A percentile compares a stretch with the other conserved stretches of the same genome.
Evolutionary conservation across 2,797 vertebrate species (phyloP).

Genomic region (Bucorvus abyssinicus): DNA sequence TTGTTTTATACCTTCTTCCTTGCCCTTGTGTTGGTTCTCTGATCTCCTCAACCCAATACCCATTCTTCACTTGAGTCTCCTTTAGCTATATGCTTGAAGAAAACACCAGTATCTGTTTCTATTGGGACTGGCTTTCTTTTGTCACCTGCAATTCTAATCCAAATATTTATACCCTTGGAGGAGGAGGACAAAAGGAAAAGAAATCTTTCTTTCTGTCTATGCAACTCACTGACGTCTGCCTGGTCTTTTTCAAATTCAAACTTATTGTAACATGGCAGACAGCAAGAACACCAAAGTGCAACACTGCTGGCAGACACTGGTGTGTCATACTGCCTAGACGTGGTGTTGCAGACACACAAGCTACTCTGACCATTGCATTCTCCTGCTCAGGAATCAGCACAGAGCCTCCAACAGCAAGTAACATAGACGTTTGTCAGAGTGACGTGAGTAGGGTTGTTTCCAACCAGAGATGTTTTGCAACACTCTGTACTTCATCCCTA

Average conservation of each 20-base stretch:
- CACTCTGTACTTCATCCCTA: not conserved
- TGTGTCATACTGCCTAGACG: accelerated
- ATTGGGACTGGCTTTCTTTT: not conserved
- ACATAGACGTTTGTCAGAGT: no score
- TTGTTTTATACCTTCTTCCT: not conserved
- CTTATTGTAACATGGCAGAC: accelerated
- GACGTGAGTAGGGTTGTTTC: not conserved
- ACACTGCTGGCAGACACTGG: accelerated
- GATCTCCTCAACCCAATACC: not conserved
- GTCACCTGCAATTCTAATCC: not conserved
- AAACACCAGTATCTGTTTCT: accelerated
- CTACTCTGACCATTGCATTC: not conserved
- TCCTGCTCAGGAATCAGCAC: not conserved
- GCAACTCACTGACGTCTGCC: not conserved
- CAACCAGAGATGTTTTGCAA: not conserved
- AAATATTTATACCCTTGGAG: not conserved
- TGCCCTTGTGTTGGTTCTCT: not conserved
- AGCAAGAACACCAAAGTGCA: accelerated
- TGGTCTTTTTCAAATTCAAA: not conserved
- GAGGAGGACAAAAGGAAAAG: not conserved
- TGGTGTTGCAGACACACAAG: not conserved
- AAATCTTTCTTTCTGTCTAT: not conserved
- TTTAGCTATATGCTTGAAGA: not conserved
- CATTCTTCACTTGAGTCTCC: not conserved
- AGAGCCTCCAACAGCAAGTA: not conserved